Evolutionary conservation across 2,113 vertebrate species (phyloP).

Genomic region (Hiodon tergisus): DNA sequence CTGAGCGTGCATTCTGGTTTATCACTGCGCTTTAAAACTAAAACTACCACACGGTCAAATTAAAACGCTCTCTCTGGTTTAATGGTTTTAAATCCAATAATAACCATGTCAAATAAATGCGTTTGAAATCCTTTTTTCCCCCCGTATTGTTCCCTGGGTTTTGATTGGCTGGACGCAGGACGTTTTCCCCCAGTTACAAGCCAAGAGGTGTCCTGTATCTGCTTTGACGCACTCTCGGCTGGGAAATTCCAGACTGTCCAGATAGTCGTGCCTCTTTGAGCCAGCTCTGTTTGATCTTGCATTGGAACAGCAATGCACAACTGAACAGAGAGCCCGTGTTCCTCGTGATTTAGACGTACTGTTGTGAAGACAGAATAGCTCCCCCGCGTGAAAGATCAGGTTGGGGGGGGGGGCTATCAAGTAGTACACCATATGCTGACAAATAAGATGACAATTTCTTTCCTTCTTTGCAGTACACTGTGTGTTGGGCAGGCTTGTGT

Average conservation of each 20-base stretch:
- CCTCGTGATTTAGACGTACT: neutral
- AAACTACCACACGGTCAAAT: neutral
- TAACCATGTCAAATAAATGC: too few relatives aligned
- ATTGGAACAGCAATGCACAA: slow-evolving; percentile 63
- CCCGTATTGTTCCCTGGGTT: too few relatives aligned
- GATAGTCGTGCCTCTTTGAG: neutral
- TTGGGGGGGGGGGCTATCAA: neutral
- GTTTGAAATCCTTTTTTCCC: too few relatives aligned
- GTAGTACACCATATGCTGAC: neutral
- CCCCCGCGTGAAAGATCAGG: neutral
- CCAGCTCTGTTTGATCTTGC: slow-evolving; percentile 72
- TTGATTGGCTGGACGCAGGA: too few relatives aligned
- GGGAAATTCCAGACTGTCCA: too few relatives aligned
- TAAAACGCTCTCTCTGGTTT: too few relatives aligned
- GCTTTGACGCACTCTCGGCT: too few relatives aligned
- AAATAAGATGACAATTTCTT: neutral
- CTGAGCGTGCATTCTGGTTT: neutral
- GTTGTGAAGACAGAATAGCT: neutral
- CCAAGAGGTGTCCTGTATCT: too few relatives aligned
- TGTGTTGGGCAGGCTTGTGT: neutral
- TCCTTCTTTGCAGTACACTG: neutral
- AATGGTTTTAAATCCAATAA: too few relatives aligned
- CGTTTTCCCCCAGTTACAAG: too few relatives aligned
- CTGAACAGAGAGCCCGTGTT: neutral
- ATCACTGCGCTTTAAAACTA: neutral